A percentile compares a stretch with the other conserved stretches of the same genome.
These are phyloP conservation scores for Dendrocopos noguchii DNA, from an alignment of 2,113 vertebrate genomes.

Conservation along the genomic window DNA sequence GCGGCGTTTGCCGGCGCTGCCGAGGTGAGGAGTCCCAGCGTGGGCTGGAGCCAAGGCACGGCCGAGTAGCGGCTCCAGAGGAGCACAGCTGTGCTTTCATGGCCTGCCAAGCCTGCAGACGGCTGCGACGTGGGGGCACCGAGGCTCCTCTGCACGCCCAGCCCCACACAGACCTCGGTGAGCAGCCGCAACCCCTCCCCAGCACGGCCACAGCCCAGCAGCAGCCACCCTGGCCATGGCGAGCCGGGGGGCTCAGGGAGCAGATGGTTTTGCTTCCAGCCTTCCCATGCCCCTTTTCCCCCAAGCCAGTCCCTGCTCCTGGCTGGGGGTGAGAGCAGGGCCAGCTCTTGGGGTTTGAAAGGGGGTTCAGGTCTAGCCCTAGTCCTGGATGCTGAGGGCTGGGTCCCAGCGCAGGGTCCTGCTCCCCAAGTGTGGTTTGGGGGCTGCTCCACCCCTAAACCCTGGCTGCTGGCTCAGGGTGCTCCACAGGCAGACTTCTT, in stretches of 20 bases:
- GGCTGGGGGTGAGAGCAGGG: accelerated
- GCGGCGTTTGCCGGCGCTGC: not conserved
- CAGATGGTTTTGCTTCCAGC: not conserved
- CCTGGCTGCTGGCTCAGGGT: accelerated
- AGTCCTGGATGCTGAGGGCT: accelerated
- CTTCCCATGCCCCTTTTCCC: not conserved
- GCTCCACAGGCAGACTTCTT: accelerated
- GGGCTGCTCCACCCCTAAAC: accelerated
- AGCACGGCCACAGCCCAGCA: accelerated
- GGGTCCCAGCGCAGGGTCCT: not conserved
- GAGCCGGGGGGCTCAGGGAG: accelerated
- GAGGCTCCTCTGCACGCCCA: not conserved
- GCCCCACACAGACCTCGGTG: not conserved
- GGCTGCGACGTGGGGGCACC: not conserved
- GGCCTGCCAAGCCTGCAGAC: not conserved
- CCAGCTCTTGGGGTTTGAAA: not conserved
- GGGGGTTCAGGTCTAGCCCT: accelerated
- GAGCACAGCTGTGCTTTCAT: not conserved
- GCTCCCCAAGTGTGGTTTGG: accelerated
- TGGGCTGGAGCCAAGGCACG: not conserved
- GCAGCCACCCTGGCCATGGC: accelerated
- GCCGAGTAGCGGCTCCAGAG: not conserved
- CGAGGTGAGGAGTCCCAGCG: not conserved
- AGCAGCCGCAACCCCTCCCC: not conserved
- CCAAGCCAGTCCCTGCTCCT: not conserved